Percentiles rank a stretch among this genome's conserved stretches.
Evolutionary conservation across 2,113 vertebrate species (phyloP).

Genomic region (Mixornis gularis): DNA sequence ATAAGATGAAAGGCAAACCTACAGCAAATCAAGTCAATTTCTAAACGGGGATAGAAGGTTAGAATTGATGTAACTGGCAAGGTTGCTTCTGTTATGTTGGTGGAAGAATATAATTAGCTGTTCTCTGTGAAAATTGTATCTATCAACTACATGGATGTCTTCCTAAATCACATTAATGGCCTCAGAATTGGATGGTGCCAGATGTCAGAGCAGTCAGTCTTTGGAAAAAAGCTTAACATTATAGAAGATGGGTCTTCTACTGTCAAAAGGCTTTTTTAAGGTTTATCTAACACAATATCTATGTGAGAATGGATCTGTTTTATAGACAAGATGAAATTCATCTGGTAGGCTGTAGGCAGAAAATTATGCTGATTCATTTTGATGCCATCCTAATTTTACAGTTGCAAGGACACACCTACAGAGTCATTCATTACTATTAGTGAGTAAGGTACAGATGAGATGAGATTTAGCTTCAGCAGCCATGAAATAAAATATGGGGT

Average conservation of each 20-base stretch:
- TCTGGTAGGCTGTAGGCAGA: background rate
- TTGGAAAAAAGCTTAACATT: background rate
- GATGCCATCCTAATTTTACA: background rate
- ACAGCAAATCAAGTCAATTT: background rate
- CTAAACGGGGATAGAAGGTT: background rate
- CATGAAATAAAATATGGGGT: background rate
- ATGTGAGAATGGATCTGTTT: background rate
- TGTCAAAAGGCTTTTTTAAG: background rate
- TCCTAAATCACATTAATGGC: background rate
- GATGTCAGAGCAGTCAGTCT: background rate
- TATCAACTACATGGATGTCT: background rate
- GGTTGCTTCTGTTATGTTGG: background rate
- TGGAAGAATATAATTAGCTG: background rate
- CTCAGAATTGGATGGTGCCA: background rate
- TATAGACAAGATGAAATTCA: background rate
- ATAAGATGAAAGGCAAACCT: background rate
- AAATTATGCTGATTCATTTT: background rate
- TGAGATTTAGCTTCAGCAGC: background rate
- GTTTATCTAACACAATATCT: background rate
- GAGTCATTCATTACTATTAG: background rate
- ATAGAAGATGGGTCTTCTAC: background rate
- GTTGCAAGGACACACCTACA: background rate
- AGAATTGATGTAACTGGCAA: background rate
- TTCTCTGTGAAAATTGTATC: background rate
- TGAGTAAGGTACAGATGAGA: background rate